phyloP scores from a whole-genome alignment of 2,888 invertebrate species.

The Apamea sordens region DNA sequence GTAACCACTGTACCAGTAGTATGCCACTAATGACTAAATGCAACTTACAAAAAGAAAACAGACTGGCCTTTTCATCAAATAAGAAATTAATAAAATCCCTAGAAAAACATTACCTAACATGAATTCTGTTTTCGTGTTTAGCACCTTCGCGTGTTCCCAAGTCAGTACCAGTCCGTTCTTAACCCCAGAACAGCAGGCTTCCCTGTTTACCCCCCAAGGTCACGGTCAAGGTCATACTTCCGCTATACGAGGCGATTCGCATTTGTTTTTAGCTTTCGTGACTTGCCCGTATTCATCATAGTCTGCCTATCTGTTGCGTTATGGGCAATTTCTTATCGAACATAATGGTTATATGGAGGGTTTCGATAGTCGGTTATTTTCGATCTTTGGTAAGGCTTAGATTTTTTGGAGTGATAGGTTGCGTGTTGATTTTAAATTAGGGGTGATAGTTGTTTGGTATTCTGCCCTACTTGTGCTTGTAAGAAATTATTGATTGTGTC shows the following conservation, averaged over 20 bases:
- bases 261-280: slow-evolving; percentile 61
- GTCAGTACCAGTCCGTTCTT: slow-evolving; percentile 49
- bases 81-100: neutral
- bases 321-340: slow-evolving; percentile 36
- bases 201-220: slow-evolving; percentile 39
- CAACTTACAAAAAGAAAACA: neutral
- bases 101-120: slow-evolving; percentile 11
- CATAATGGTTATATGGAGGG: slow-evolving; percentile 10
- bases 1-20: neutral
- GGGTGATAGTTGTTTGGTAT: neutral
- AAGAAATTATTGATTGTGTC: neutral
- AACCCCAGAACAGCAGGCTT: slow-evolving; percentile 19
- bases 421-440: neutral
- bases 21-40: neutral
- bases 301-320: slow-evolving; percentile 36
- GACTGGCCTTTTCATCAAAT: slow-evolving; percentile 23
- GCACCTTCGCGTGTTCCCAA: slow-evolving; percentile 54
- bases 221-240: slow-evolving; percentile 45
- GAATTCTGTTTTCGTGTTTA: slow-evolving; percentile 29
- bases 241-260: slow-evolving; percentile 9
- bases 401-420: neutral
- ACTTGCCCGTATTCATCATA: slow-evolving; percentile 38
- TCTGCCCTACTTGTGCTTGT: neutral
- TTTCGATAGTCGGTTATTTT: slow-evolving; percentile 3
- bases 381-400: neutral